These are phyloP conservation scores for Diaperis boleti DNA, from an alignment of 2,888 invertebrate species.

Conservation along the genomic window DNA sequence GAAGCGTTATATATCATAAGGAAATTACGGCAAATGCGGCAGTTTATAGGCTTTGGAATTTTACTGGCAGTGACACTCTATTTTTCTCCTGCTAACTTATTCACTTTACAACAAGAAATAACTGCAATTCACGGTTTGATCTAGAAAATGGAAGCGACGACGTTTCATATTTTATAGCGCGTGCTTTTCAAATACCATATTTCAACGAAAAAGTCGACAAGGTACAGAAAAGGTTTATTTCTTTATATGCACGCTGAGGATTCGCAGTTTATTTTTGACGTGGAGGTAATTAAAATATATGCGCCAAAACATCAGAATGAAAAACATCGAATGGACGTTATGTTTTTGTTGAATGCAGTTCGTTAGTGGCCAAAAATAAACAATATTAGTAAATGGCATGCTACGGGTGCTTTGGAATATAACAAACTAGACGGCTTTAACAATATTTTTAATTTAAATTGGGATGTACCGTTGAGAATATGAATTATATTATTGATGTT, in stretches of 20 bases:
- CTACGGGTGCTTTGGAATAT: no score
- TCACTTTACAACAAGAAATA: slow-evolving; percentile 43
- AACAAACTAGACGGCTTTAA: no score
- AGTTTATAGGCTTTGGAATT: slow-evolving; percentile 35
- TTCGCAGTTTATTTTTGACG: no score
- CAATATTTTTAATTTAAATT: no score
- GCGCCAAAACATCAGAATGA: no score
- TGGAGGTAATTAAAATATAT: no score
- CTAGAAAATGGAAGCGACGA: slow-evolving; percentile 44
- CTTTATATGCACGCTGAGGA: background rate
- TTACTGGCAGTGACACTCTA: slow-evolving; percentile 42
- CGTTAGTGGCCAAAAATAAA: no score
- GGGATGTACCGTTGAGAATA: no score
- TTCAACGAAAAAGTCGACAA: slow-evolving; percentile 29
- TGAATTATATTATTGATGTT: no score
- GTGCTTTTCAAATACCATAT: slow-evolving; percentile 37
- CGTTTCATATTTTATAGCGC: slow-evolving; percentile 40
- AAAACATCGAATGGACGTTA: no score
- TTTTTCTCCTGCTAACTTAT: slow-evolving; percentile 41
- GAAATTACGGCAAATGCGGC: slow-evolving; percentile 32
- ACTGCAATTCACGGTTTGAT: slow-evolving; percentile 44
- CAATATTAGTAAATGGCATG: no score
- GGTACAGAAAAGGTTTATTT: slow-evolving; percentile 14
- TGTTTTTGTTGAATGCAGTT: no score
- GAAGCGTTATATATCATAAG: slow-evolving; percentile 22